Base-by-base conservation (phyloP, 2,113 vertebrate genomes). In the Scophthalmus maximus region DNA sequence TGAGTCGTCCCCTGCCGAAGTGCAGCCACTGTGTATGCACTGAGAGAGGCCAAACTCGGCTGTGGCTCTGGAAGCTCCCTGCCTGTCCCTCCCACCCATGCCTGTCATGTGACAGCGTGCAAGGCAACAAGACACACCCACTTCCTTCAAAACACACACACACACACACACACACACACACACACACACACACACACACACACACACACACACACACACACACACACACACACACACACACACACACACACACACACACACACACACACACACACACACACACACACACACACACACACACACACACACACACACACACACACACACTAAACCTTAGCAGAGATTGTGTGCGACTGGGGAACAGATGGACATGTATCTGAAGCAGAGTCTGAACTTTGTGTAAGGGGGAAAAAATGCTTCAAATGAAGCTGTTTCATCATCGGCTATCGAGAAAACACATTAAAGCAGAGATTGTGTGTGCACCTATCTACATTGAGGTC, bases 31-130 rank as follows among this genome's bases (percentile, higher is more conserved):
- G 36, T 40, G 46, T 20, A 10, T 49, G 46, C 46, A 49, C 23
- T 74, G 82, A 88, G n/a, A 46, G 85, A 88, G 91, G 87, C 87
- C 87, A 68, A 84, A 86, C 81, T 88, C 87, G 76, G 82, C 82
- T 62, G 78, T 71, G 69, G 68, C 85, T 79, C 73, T 82, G 76
- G 73, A 72, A 79, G 76, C 81, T 74, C 79, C 46, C 78, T 26
- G 79, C 51, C 66, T 51, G 72, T 63, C 82, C 86, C 79, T 79
- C 88, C 90, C 81, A 81, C 83, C 68, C 81, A 47, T 34, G 67
- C 49, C 20, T 22, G 84, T 85, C 91, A 92, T 82, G 88, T 91
- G 91, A 92, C 88, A 56, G 79, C 64, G 74, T 23, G 8, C 20
- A 71, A 77, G 55, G 58, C 62, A 79, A 57, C 42, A 71, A 70